These are phyloP conservation scores for Uloborus plumipes DNA, from an alignment of 2,888 invertebrate genomes.

Conservation along the genomic window DNA sequence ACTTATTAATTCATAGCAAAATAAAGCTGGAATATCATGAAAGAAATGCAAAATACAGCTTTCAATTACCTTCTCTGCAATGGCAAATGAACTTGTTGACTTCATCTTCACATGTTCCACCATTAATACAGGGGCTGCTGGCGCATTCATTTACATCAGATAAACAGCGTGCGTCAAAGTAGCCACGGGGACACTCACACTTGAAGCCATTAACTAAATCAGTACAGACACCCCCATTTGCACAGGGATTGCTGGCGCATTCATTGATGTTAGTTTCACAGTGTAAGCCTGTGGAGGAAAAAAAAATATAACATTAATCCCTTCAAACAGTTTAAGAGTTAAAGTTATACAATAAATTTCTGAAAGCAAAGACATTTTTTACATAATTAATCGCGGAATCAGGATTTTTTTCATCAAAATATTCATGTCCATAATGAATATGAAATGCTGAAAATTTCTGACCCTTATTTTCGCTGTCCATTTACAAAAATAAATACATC, in stretches of 20 bases:
- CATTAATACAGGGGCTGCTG: constrained; percentile 86
- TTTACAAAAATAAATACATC: too few species aligned
- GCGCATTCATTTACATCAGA: constrained; percentile 88
- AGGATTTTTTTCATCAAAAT: too few species aligned
- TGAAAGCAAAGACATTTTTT: neutral
- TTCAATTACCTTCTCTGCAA: constrained; percentile 80
- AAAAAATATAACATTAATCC: neutral
- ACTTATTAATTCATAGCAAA: too few species aligned
- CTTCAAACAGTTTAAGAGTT: neutral
- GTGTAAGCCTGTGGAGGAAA: constrained; percentile 84
- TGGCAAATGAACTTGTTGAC: constrained; percentile 93
- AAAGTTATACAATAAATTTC: neutral
- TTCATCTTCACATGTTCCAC: constrained; percentile 91
- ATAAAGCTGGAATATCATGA: neutral
- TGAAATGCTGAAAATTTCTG: neutral
- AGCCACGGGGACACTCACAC: constrained; percentile 90
- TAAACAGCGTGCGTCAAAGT: constrained; percentile 88
- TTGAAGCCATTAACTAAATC: constrained; percentile 96
- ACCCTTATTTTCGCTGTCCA: too few species aligned
- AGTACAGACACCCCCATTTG: constrained; percentile 85
- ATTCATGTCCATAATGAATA: neutral
- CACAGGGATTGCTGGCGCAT: constrained; percentile 79
- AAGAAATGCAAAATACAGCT: neutral
- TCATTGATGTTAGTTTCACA: constrained; percentile 93
- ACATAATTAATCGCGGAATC: too few species aligned